phyloP scores from a whole-genome alignment of 2,113 vertebrate species.

The Phodopus roborovskii region DNA sequence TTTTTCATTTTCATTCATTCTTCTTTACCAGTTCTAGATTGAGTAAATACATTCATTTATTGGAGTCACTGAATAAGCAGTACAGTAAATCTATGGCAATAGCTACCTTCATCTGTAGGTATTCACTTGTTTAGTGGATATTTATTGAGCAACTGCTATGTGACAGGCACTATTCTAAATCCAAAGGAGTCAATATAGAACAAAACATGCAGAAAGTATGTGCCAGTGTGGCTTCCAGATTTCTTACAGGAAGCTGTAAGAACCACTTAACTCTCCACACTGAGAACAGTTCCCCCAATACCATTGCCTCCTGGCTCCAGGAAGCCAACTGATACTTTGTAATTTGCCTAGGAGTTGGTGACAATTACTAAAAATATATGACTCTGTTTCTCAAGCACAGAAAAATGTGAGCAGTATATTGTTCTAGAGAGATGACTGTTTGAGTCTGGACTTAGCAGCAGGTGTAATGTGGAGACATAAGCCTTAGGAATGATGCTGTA shows the following conservation, averaged over 20 bases:
- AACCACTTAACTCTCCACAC: not conserved
- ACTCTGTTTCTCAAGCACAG: constrained; percentile 46
- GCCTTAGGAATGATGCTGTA: not conserved
- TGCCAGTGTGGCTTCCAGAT: not conserved
- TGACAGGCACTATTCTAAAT: not conserved
- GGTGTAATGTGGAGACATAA: constrained; percentile 59
- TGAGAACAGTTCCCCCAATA: not conserved
- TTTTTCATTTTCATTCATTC: not conserved
- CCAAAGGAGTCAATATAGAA: not conserved
- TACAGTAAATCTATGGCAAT: constrained; percentile 2
- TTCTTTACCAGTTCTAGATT: not conserved
- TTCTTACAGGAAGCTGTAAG: not conserved
- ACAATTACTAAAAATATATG: not conserved
- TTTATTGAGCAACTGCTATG: not conserved
- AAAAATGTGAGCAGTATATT: not conserved
- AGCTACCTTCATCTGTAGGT: not conserved
- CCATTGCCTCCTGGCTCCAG: not conserved
- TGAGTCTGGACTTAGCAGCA: constrained; percentile 65
- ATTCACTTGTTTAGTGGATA: constrained; percentile 15
- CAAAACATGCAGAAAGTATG: not conserved
- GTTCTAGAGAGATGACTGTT: not conserved
- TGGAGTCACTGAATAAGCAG: constrained; percentile 3
- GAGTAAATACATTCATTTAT: not conserved
- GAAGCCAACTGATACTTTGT: not conserved
- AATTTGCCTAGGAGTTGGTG: not conserved